Evolutionary conservation across 2,113 vertebrate species (phyloP).

Genomic region (Emydocephalus ijimae): DNA sequence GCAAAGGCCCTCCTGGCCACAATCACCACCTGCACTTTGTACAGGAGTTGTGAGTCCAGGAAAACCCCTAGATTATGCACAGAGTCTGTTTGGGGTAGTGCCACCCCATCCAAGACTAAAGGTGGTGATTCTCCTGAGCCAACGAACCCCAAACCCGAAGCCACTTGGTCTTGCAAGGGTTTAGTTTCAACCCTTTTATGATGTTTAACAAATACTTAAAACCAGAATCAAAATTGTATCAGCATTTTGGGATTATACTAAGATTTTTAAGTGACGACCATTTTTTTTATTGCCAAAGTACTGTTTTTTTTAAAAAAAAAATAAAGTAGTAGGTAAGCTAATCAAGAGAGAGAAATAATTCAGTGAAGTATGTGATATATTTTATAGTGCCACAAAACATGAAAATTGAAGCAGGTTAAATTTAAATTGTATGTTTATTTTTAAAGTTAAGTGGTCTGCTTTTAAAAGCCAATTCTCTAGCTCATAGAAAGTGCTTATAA

Average conservation of each 20-base stretch:
- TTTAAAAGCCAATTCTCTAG: not conserved
- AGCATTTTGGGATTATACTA: not conserved
- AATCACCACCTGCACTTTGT: too few species aligned
- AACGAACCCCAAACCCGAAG: too few species aligned
- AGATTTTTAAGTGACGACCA: not conserved
- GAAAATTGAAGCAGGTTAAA: not conserved
- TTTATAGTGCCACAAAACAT: not conserved
- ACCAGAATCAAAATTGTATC: not conserved
- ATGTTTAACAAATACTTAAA: not conserved
- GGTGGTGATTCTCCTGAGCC: too few species aligned
- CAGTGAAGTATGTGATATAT: not conserved
- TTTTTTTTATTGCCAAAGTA: not conserved
- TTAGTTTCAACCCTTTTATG: too few species aligned
- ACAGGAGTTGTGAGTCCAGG: too few species aligned
- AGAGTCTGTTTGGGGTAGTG: too few species aligned
- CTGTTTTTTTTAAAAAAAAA: not conserved
- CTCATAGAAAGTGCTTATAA: not conserved
- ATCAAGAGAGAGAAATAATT: not conserved
- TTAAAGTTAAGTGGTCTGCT: not conserved
- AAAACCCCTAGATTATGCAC: too few species aligned
- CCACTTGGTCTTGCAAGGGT: too few species aligned
- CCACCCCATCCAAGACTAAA: too few species aligned
- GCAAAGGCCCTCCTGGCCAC: too few species aligned
- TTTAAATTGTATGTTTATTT: not conserved
- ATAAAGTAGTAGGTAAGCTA: not conserved